Conservation (phyloP, 1,140 invertebrate species). For the Caenorhabditis remanei region DNA sequence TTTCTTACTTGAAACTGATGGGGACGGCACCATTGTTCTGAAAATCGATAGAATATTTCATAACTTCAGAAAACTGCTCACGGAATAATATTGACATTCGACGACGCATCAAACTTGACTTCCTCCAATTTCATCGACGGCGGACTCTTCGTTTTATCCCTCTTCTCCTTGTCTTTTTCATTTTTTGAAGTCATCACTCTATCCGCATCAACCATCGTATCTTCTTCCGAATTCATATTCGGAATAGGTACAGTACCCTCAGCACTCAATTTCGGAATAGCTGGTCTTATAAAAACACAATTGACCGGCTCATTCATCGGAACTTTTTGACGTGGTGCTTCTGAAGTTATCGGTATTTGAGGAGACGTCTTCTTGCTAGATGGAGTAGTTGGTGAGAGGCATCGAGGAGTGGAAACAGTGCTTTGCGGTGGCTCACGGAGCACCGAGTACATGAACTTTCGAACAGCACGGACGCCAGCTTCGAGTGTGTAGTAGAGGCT, state of each 20-base stretch:
- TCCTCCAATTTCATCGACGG: background rate
- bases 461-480: background rate
- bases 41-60: background rate
- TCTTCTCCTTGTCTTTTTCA: background rate
- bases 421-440: conserved; percentile 6
- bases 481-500: conserved; percentile 39
- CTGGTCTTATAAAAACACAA: conserved; percentile 22
- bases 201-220: background rate
- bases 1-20: background rate
- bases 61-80: background rate
- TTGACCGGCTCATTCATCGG: conserved; percentile 44
- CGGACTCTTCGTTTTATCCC: conserved; percentile 5
- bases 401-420: conserved; percentile 34
- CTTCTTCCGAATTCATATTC: conserved; percentile 36
- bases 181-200: background rate
- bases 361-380: conserved; percentile 7
- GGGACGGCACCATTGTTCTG: conserved; percentile 41
- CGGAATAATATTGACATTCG: conserved; percentile 22
- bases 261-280: background rate
- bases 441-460: background rate
- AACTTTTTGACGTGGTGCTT: conserved; percentile 7
- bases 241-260: background rate
- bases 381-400: conserved; percentile 21
- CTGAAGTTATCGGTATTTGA: conserved; percentile 5
- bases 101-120: conserved; percentile 20